Percentiles rank a stretch among this genome's conserved stretches.
Evolutionary conservation across 2,888 invertebrate species (phyloP).

Genomic region (Ceraclea dissimilis): DNA sequence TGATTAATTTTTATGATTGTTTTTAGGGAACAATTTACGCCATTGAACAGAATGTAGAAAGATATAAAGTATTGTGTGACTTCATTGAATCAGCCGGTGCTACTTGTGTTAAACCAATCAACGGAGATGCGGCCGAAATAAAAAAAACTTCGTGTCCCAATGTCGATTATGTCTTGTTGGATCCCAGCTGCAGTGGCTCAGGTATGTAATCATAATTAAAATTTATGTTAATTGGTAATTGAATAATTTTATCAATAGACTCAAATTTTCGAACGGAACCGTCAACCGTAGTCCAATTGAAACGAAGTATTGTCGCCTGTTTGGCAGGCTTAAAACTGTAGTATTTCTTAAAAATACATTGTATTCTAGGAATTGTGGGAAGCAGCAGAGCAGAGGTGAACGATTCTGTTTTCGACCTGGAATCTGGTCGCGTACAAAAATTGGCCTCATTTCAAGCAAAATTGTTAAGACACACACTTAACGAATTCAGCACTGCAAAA

Average conservation of each 20-base stretch:
- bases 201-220: constrained; percentile 45
- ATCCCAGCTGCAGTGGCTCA: constrained; percentile 95
- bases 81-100: constrained; percentile 58
- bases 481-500: constrained; percentile 72
- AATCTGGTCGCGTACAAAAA: constrained; percentile 51
- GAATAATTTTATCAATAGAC: not conserved
- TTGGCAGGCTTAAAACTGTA: too few relatives aligned
- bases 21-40: constrained; percentile 69
- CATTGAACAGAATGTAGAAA: constrained; percentile 62
- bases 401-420: constrained; percentile 33
- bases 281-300: not conserved
- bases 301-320: not conserved
- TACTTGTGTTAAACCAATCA: constrained; percentile 57
- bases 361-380: too few relatives aligned
- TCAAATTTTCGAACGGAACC: not conserved
- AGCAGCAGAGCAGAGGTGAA: constrained; percentile 52
- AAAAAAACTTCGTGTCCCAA: constrained; percentile 52
- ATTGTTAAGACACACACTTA: constrained; percentile 79
- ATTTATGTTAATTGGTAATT: not conserved
- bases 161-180: constrained; percentile 87
- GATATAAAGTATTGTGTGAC: constrained; percentile 59
- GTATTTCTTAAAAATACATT: too few relatives aligned
- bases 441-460: constrained; percentile 74
- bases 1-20: constrained; percentile 5
- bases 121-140: constrained; percentile 66